These are phyloP conservation scores for Taenaris catops DNA, from an alignment of 2,888 invertebrate genomes.

Conservation along the genomic window DNA sequence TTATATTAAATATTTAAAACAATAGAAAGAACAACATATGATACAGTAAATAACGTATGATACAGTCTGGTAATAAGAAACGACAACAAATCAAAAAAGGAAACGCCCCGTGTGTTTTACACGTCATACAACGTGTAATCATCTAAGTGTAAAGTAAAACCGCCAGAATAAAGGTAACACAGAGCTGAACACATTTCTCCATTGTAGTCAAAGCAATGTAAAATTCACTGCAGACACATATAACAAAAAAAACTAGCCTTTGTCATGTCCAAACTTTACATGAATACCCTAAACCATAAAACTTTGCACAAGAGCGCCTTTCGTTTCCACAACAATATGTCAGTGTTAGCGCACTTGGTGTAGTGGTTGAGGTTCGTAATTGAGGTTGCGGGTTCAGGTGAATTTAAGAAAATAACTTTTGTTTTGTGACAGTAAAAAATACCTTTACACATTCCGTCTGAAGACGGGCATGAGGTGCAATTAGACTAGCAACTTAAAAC, in stretches of 20 bases:
- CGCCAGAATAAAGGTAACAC: conserved; percentile 19
- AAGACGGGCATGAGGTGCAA: too few species aligned
- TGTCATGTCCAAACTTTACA: conserved; percentile 6
- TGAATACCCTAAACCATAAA: conserved; percentile 6
- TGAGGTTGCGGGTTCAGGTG: too few species aligned
- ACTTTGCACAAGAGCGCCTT: conserved; percentile 9
- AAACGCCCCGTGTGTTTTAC: conserved; percentile 26
- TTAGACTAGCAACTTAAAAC: too few species aligned
- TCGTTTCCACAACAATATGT: too few species aligned
- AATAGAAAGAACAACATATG: not conserved
- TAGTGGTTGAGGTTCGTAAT: too few species aligned
- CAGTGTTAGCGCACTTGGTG: too few species aligned
- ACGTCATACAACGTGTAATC: conserved; percentile 13
- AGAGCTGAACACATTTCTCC: conserved; percentile 15
- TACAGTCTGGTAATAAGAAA: too few species aligned
- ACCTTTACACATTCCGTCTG: too few species aligned
- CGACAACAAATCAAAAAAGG: too few species aligned
- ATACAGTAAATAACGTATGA: too few species aligned
- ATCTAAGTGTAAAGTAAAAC: conserved; percentile 22
- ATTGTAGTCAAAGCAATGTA: conserved; percentile 14
- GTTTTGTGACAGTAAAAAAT: too few species aligned
- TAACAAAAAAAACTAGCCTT: conserved; percentile 14
- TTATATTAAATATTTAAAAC: not conserved
- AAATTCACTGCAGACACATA: conserved; percentile 12
- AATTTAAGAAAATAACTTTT: too few species aligned